Base-by-base conservation (phyloP, 1,140 invertebrate species). In the Trichonephila clavata region DNA sequence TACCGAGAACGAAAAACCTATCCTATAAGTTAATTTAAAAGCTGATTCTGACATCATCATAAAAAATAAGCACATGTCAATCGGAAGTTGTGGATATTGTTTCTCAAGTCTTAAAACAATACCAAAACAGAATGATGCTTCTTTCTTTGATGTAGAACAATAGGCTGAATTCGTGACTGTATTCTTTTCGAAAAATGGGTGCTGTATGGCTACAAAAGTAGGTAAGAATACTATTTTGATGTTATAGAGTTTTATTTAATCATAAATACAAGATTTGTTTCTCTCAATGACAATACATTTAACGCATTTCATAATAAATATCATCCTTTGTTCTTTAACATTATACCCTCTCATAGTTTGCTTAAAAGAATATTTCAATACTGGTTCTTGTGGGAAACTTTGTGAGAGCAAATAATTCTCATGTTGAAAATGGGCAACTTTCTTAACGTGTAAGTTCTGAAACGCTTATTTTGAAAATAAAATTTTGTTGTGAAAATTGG, bases 11-110 rank as follows among this genome's bases (percentile, higher is more conserved):
- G 18, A 18, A 20, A 27, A 77, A 77, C 71, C 32, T 18, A 32
- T 77, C 71, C 71, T 77, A 39, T 39, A 77, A 32, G 71, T 77
- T 77, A 77, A 77, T 77, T 77, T 77, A 77, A 77, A 77, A 77
- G 71, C 32, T 39, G 24, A 18, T 77, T 39, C 71, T 77, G 71
- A 39, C 71, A 77, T 32, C 32, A 77, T 68, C 65, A 68, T 77
- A 77, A 77, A 77, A 77, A 77, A 39, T 77, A 77, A 77, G 71
- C 32, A 68, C n/a, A 50, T 68, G 13, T 21, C 65, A 68, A 68
- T 68, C 21, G 71, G 71, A 77, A 39, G 71, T 32, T 18, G 32
- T 27, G 32, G 32, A 77, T 27, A 77, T 32, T 77, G 71, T 77
- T 77, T 16, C 27, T 14, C 71, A 32, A 27, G 18, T 77, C 71